These are phyloP conservation scores for Eciton burchellii DNA, from an alignment of 1,140 invertebrate species.

Conservation along the genomic window DNA sequence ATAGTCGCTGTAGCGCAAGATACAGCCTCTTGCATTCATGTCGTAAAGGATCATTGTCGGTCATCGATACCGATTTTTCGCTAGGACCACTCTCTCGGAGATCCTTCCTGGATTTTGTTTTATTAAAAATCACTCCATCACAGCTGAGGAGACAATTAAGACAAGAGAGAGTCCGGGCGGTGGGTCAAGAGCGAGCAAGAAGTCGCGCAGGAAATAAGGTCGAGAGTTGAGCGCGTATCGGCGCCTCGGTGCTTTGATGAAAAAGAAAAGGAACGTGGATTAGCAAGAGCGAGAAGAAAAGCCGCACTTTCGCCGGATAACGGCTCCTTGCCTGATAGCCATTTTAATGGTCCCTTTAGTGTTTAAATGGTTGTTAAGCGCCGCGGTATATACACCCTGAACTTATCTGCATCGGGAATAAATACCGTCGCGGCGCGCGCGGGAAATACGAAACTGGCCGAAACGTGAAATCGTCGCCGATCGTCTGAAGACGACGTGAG, in stretches of 20 bases:
- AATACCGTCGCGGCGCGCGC: conserved; percentile 19
- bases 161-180: neutral
- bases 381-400: conserved; percentile 28
- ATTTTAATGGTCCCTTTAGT: conserved; percentile 72
- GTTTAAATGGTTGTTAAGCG: conserved; percentile 68
- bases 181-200: conserved; percentile 1
- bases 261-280: conserved; percentile 26
- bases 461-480: neutral
- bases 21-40: conserved; percentile 55
- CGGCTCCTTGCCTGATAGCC: conserved; percentile 67
- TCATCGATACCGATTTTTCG: conserved; percentile 64
- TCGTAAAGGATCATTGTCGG: conserved; percentile 63
- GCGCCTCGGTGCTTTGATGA: conserved; percentile 2
- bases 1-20: conserved; percentile 64
- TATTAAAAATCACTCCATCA: no score
- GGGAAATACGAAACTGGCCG: conserved; percentile 14
- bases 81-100: no score
- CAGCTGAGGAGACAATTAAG: no score
- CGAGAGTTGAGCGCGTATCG: conserved; percentile 17
- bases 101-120: neutral
- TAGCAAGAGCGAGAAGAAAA: conserved; percentile 49
- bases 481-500: no score
- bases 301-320: conserved; percentile 62
- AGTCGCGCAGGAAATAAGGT: conserved; percentile 16
- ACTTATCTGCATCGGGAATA: conserved; percentile 39